Conservation (phyloP, 35 echinoderm and acorn worm species). For the Nesometra sesokonis region DNA sequence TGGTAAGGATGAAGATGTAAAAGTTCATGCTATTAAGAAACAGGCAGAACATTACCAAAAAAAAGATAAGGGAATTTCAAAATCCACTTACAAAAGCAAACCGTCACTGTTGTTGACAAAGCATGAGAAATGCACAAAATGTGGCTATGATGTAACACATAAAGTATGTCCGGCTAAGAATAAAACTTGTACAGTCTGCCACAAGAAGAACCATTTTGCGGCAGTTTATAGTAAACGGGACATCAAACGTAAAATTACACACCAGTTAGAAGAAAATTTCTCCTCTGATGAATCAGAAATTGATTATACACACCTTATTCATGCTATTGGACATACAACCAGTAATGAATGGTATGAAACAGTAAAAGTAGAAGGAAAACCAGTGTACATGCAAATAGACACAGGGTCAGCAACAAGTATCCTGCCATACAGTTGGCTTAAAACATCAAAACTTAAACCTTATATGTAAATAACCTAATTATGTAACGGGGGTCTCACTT, state of each 20-base stretch:
- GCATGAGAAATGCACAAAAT: slow-evolving; percentile 39
- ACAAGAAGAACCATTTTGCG: slow-evolving; percentile 57
- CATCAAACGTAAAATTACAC: neutral
- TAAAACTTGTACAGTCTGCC: slow-evolving; percentile 24
- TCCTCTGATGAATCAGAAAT: neutral
- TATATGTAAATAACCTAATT: no score
- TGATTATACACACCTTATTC: neutral
- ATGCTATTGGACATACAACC: neutral
- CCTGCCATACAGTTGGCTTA: slow-evolving; percentile 34
- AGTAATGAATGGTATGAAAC: slow-evolving; percentile 57
- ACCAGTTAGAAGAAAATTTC: slow-evolving; percentile 4
- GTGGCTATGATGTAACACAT: slow-evolving; percentile 22
- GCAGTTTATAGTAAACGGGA: slow-evolving; percentile 21
- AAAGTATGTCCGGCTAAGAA: slow-evolving; percentile 53
- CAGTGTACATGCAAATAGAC: slow-evolving; percentile 33
- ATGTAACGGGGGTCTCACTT: no score
- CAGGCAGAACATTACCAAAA: neutral
- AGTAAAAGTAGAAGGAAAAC: slow-evolving; percentile 19
- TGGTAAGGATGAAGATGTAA: slow-evolving; percentile 1
- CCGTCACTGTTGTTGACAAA: neutral
- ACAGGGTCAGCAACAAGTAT: slow-evolving; percentile 47
- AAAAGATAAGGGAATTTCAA: no score
- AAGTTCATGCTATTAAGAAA: neutral
- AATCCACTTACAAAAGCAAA: neutral
- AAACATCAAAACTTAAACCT: neutral